These are phyloP conservation scores for Agrotis segetum DNA, from an alignment of 2,888 invertebrate genomes.

Conservation along the genomic window DNA sequence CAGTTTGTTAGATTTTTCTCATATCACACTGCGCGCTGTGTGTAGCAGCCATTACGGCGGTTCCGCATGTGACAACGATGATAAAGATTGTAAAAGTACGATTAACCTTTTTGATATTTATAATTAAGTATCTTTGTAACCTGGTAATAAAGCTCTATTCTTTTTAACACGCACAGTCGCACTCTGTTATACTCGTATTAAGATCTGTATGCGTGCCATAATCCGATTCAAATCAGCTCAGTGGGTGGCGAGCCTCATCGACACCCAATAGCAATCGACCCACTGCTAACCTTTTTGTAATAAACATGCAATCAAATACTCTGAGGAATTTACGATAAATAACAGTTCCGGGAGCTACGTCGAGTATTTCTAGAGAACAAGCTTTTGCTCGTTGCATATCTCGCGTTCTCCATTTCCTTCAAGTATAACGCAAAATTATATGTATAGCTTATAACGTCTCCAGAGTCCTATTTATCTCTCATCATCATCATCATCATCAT, in stretches of 20 bases:
- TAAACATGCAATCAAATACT: conserved; percentile 59
- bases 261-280: conserved; percentile 77
- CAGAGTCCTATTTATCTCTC: too few species aligned
- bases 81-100: conserved; percentile 15
- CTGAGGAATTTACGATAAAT: conserved; percentile 46
- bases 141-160: conserved; percentile 13
- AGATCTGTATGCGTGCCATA: conserved; percentile 70
- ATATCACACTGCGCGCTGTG: too few species aligned
- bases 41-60: too few species aligned
- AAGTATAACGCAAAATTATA: too few species aligned
- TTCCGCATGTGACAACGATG: neutral
- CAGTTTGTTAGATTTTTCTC: too few species aligned
- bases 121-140: conserved; percentile 30
- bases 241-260: conserved; percentile 78
- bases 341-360: conserved; percentile 52
- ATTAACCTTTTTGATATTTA: conserved; percentile 20
- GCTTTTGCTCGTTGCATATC: too few species aligned
- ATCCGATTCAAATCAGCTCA: conserved; percentile 74
- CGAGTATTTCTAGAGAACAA: neutral
- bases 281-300: conserved; percentile 68
- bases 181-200: conserved; percentile 47
- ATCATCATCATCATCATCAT: too few species aligned
- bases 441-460: too few species aligned
- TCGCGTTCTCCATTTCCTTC: too few species aligned
- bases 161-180: conserved; percentile 35